These are phyloP conservation scores for Platysteira castanea DNA, from an alignment of 2,113 vertebrate genomes.

Conservation along the genomic window DNA sequence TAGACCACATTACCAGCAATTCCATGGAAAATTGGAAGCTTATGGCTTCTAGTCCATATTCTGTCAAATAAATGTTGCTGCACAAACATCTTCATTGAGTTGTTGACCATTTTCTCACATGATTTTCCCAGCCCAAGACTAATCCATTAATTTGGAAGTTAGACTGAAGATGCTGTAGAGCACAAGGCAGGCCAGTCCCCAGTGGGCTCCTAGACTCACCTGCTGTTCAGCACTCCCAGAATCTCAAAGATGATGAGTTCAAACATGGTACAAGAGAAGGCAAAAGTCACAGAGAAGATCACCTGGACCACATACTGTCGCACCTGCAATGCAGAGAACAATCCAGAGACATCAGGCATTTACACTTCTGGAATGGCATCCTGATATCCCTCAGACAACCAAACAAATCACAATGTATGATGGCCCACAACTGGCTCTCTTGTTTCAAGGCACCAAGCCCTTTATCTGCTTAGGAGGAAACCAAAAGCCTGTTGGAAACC, in stretches of 20 bases:
- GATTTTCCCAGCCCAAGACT: background rate
- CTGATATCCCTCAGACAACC: background rate
- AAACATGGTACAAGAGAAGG: constrained; percentile 99
- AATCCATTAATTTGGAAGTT: background rate
- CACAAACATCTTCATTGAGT: background rate
- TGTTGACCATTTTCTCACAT: background rate
- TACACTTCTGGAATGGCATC: background rate
- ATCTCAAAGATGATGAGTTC: constrained; percentile 99
- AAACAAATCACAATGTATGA: background rate
- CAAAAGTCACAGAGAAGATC: constrained; percentile 96
- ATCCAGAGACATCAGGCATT: background rate
- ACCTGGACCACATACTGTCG: constrained; percentile 95
- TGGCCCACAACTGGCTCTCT: background rate
- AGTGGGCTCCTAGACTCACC: constrained; percentile 69
- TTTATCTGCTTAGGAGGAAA: background rate
- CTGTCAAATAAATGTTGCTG: background rate
- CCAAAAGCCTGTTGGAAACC: background rate
- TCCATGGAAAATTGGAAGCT: background rate
- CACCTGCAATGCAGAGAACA: constrained; percentile 74
- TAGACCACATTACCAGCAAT: background rate
- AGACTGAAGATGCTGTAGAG: background rate
- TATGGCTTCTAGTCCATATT: background rate
- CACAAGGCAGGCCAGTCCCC: background rate
- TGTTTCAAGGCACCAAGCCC: background rate
- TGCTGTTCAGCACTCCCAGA: constrained; percentile 91